phyloP scores from a whole-genome alignment of 1,140 invertebrate species.

The Aphidius ervi region DNA sequence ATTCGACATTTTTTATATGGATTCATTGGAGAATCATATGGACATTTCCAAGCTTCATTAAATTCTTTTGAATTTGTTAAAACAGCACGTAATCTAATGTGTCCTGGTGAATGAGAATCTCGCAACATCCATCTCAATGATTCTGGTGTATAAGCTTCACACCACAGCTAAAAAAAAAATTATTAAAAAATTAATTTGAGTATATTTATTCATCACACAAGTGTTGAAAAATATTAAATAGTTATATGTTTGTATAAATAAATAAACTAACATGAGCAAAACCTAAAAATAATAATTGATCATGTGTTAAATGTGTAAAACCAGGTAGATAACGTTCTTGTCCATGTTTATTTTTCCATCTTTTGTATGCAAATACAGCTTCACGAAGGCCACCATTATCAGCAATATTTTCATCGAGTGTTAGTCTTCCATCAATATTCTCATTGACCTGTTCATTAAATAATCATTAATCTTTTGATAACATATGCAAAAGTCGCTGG shows the following conservation, averaged over 20 bases:
- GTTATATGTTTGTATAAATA: neutral
- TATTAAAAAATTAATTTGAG: neutral
- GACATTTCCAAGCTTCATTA: constrained; percentile 74
- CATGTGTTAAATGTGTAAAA: constrained; percentile 67
- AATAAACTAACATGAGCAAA: constrained; percentile 71
- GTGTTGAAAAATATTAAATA: too few species aligned
- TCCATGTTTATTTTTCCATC: constrained; percentile 58
- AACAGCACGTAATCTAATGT: constrained; percentile 74
- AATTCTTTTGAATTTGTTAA: constrained; percentile 86
- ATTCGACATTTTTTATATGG: constrained; percentile 72
- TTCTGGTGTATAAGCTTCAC: constrained; percentile 63
- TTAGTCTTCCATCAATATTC: constrained; percentile 74
- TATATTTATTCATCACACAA: too few species aligned
- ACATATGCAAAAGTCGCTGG: constrained; percentile 5
- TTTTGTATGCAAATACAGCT: constrained; percentile 69
- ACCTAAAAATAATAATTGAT: constrained; percentile 88
- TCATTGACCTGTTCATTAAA: constrained; percentile 34
- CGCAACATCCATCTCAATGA: constrained; percentile 63
- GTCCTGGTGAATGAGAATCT: constrained; percentile 72
- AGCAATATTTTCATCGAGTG: constrained; percentile 85
- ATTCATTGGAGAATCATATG: constrained; percentile 74
- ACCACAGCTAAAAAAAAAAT: constrained; percentile 67
- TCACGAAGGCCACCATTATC: constrained; percentile 85
- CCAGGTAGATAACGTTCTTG: constrained; percentile 68
- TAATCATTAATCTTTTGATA: neutral